Evolutionary conservation across 2,797 vertebrate genomes (phyloP).

Genomic region (Bradypus variegatus): DNA sequence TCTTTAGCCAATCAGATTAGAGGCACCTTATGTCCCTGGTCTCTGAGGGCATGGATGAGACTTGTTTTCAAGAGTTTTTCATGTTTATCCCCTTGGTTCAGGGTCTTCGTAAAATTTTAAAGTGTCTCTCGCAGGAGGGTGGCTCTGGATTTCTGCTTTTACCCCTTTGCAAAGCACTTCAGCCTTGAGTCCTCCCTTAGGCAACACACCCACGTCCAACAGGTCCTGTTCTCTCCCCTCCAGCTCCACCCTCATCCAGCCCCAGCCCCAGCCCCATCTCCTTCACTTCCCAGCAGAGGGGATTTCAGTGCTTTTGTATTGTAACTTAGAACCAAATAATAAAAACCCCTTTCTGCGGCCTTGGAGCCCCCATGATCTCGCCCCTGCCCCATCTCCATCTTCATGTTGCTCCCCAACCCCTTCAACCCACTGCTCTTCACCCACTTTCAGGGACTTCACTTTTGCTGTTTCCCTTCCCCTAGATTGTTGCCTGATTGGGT

Average conservation of each 20-base stretch:
- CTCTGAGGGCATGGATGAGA: neutral
- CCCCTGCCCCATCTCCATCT: neutral
- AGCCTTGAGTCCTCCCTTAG: no score
- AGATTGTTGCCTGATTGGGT: neutral
- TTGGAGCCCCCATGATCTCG: neutral
- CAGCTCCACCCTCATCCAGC: no score
- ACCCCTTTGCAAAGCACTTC: neutral
- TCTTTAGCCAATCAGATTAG: neutral
- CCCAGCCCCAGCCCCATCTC: rapidly evolving
- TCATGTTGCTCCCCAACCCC: rapidly evolving
- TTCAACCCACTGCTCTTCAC: neutral
- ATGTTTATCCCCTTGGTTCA: neutral
- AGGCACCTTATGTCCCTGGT: neutral
- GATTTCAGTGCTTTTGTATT: neutral
- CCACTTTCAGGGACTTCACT: neutral
- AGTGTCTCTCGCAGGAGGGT: neutral
- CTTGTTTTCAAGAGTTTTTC: constrained; percentile 12
- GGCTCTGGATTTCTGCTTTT: neutral
- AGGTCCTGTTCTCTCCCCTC: neutral
- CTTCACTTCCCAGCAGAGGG: neutral
- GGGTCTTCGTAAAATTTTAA: constrained; percentile 1
- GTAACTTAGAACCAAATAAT: neutral
- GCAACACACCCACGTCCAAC: neutral
- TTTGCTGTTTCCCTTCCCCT: neutral
- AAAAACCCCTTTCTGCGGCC: neutral